Conservation (phyloP, 1,140 invertebrate genomes). For the Euura saliciscinereae region DNA sequence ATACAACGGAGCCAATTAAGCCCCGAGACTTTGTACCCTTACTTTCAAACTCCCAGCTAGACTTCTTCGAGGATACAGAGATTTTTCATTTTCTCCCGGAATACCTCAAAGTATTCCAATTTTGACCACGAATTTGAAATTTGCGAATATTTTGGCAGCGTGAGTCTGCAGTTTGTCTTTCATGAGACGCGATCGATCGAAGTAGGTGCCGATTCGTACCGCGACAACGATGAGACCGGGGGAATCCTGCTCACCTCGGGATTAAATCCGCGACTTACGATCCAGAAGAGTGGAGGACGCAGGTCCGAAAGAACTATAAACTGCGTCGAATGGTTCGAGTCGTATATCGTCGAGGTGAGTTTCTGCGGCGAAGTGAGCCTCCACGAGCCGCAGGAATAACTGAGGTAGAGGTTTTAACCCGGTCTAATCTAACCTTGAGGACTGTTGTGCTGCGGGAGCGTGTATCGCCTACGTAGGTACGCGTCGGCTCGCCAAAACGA, state of each 20-base stretch:
- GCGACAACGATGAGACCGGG: background rate
- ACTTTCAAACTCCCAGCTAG: background rate
- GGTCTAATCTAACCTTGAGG: conserved; percentile 7
- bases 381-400: background rate
- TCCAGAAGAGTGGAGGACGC: background rate
- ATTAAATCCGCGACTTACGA: background rate
- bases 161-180: too few species aligned
- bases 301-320: background rate
- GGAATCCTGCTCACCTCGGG: background rate
- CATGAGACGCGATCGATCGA: too few species aligned
- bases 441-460: background rate
- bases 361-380: background rate
- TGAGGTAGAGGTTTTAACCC: background rate
- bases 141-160: too few species aligned
- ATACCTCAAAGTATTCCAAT: too few species aligned
- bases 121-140: too few species aligned
- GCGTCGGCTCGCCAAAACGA: too few species aligned
- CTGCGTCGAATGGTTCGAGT: background rate
- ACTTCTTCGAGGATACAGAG: too few species aligned
- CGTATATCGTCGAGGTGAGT: background rate
- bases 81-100: too few species aligned
- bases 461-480: background rate
- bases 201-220: background rate
- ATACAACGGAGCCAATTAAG: conserved; percentile 2
- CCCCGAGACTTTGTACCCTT: background rate